Evolutionary conservation across 23 tunicate genomes (phyloP).

Genomic region (Corella eumyota): DNA sequence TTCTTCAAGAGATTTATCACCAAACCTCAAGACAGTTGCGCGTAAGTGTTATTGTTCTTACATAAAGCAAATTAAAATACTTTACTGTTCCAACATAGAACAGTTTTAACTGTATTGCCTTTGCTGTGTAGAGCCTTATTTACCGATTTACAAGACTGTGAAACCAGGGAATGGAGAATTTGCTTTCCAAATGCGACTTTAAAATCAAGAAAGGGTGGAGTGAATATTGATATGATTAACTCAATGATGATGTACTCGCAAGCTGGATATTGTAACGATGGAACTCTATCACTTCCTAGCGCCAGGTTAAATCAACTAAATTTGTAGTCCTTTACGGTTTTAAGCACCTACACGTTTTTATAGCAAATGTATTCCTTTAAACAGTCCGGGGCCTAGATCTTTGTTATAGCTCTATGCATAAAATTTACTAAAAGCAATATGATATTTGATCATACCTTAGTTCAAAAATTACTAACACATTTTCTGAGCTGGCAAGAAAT

Average conservation of each 20-base stretch:
- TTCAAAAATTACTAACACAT: background rate
- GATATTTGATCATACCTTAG: background rate
- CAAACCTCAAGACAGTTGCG: constrained; percentile 1
- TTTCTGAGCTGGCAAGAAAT: background rate
- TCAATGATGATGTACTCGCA: background rate
- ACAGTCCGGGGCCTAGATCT: too few relatives aligned
- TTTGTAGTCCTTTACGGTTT: too few relatives aligned
- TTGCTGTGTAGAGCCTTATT: background rate
- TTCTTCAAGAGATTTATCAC: background rate
- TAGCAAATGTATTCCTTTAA: background rate
- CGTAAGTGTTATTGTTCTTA: too few relatives aligned
- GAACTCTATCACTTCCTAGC: background rate
- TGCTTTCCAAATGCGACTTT: background rate
- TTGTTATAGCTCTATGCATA: too few relatives aligned
- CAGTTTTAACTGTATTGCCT: too few relatives aligned
- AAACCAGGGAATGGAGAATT: background rate
- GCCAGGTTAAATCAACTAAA: background rate
- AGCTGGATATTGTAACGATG: background rate
- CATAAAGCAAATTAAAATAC: too few relatives aligned
- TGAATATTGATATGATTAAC: background rate
- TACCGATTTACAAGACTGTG: background rate
- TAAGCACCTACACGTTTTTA: background rate
- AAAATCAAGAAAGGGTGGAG: background rate
- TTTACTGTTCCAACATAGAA: too few relatives aligned
- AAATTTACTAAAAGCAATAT: background rate